phyloP scores from a whole-genome alignment of 2,113 vertebrate species.

The Gallinago jamesoni region DNA sequence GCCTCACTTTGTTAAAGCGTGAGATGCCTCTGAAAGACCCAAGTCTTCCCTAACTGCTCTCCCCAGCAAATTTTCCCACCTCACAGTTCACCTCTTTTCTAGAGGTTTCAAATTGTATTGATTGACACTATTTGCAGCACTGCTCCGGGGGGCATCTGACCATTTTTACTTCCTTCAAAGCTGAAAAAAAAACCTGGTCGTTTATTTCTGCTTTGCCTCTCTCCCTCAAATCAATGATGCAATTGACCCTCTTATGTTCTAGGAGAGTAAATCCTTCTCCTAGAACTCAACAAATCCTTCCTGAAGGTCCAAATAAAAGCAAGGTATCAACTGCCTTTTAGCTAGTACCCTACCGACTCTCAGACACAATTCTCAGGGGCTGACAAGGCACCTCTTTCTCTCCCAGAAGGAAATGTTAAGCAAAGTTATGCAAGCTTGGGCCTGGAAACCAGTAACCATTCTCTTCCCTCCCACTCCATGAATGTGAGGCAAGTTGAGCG shows the following conservation, averaged over 20 bases:
- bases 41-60: not conserved
- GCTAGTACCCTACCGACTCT: not conserved
- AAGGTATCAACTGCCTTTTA: not conserved
- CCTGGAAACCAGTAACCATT: not conserved
- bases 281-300: not conserved
- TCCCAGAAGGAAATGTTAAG: not conserved
- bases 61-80: not conserved
- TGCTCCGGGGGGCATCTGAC: not conserved
- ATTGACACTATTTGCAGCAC: not conserved
- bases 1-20: not conserved
- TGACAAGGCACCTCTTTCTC: not conserved
- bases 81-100: slow-evolving; percentile 1
- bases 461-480: not conserved
- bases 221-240: slow-evolving; percentile 21
- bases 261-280: not conserved
- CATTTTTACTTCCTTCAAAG: slow-evolving; percentile 42
- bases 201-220: slow-evolving; percentile 37
- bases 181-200: not conserved
- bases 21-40: not conserved
- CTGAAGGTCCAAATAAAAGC: not conserved
- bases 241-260: not conserved
- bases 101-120: slow-evolving; percentile 21
- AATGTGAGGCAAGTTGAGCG: not conserved
- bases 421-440: not conserved
- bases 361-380: not conserved